Conservation (phyloP, 2,113 vertebrate species). For the Merops nubicus region DNA sequence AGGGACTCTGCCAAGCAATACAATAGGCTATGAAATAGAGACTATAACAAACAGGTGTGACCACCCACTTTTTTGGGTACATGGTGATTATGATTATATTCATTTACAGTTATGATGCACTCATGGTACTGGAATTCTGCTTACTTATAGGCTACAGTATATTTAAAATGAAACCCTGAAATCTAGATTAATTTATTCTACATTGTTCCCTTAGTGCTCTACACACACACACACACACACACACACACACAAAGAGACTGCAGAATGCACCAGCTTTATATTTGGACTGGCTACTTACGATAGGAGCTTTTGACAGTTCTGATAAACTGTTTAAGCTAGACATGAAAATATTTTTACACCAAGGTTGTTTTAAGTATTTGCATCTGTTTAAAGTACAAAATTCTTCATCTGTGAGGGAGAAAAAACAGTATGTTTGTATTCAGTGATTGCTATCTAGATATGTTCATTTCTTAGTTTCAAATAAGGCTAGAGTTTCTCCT, state of each 20-base stretch:
- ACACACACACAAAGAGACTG: background rate
- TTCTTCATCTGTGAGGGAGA: background rate
- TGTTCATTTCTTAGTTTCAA: background rate
- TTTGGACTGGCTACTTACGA: background rate
- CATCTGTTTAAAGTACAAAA: background rate
- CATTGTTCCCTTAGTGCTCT: background rate
- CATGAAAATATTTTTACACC: background rate
- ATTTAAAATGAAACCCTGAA: background rate
- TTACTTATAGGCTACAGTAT: background rate
- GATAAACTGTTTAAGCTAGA: background rate
- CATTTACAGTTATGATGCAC: background rate
- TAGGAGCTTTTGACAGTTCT: background rate
- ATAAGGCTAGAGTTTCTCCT: background rate
- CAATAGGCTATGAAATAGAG: background rate
- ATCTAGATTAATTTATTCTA: background rate
- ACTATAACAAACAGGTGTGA: background rate
- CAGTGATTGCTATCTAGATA: background rate
- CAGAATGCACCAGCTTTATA: background rate
- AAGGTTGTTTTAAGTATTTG: background rate
- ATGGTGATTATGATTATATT: too few species aligned
- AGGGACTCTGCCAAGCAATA: background rate
- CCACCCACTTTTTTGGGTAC: background rate
- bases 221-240: too few species aligned
- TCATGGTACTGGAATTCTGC: background rate
- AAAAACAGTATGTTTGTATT: background rate